These are phyloP conservation scores for Lynx canadensis DNA, from an alignment of 2,113 vertebrate species.

Conservation along the genomic window DNA sequence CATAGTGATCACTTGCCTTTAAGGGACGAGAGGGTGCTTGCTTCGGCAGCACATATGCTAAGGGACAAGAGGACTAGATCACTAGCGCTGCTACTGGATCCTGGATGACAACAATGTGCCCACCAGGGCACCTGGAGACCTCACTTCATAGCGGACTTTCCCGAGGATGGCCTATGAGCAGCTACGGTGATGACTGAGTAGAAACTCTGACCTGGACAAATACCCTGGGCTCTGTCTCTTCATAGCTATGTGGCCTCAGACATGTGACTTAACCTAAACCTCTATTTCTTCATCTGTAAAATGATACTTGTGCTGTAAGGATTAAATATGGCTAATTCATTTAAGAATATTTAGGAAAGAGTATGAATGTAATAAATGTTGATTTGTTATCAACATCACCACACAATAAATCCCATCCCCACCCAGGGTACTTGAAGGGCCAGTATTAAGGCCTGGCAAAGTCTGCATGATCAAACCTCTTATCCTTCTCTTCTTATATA, in stretches of 20 bases:
- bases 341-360: not conserved
- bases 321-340: not conserved
- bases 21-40: not conserved
- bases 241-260: not conserved
- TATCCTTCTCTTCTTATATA: not conserved
- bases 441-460: not conserved
- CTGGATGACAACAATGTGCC: not conserved
- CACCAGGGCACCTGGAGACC: not conserved
- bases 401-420: not conserved
- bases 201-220: not conserved
- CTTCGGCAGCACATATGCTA: not conserved
- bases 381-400: not conserved
- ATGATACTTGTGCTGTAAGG: not conserved
- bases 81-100: not conserved
- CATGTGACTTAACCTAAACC: not conserved
- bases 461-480: not conserved
- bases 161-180: not conserved
- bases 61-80: not conserved
- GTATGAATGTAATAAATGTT: not conserved
- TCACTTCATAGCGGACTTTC: not conserved
- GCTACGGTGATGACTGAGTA: not conserved
- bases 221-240: not conserved
- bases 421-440: not conserved
- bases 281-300: constrained; percentile 21
- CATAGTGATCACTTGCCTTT: not conserved